Percentiles rank a stretch among this genome's conserved stretches.
Conservation (phyloP, 1,140 invertebrate species). For the Rhopalosiphum padi region DNA sequence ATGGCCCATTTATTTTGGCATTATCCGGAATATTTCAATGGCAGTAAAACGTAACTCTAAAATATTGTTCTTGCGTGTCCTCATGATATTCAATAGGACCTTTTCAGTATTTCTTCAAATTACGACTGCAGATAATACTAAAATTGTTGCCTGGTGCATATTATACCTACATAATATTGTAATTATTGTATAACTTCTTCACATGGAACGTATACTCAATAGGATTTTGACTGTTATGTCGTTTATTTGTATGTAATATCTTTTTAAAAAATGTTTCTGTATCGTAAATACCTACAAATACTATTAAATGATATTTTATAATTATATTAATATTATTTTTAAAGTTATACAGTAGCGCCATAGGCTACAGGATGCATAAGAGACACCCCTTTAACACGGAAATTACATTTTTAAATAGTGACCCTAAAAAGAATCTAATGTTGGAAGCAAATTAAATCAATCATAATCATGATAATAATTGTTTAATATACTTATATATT, state of each 20-base stretch:
- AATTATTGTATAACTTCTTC: neutral
- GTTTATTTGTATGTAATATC: neutral
- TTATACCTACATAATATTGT: neutral
- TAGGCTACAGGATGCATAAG: too few relatives aligned
- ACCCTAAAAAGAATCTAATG: too few relatives aligned
- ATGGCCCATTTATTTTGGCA: slow-evolving; percentile 26
- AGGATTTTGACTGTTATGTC: neutral
- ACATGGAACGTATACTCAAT: neutral
- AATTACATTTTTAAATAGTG: too few relatives aligned
- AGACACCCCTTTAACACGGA: too few relatives aligned
- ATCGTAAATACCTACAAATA: neutral
- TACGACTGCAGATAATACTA: neutral
- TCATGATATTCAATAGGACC: neutral
- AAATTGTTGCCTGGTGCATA: neutral
- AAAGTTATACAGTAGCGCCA: neutral
- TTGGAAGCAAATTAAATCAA: too few relatives aligned
- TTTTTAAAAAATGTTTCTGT: neutral
- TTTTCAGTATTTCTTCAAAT: neutral
- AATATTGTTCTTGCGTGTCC: slow-evolving; percentile 26
- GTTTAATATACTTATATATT: too few relatives aligned
- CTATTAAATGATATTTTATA: neutral
- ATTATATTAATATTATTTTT: neutral
- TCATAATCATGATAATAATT: too few relatives aligned
- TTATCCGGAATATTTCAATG: slow-evolving; percentile 24
- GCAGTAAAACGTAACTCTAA: slow-evolving; percentile 12